Conservation (phyloP, 1,140 invertebrate genomes). For the Geopemphigus sp. region DNA sequence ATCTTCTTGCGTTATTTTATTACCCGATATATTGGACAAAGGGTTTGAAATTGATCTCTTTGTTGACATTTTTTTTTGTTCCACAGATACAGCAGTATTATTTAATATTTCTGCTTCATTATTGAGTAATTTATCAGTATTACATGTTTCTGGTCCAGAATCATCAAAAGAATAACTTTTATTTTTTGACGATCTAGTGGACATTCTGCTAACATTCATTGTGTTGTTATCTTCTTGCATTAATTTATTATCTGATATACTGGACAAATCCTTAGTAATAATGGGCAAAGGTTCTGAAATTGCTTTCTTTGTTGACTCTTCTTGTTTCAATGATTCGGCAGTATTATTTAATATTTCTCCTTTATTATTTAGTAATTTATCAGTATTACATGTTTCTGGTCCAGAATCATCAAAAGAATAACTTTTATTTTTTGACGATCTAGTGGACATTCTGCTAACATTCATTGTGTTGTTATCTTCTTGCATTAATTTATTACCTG, state of each 20-base stretch:
- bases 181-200: not conserved
- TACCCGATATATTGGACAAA: not conserved
- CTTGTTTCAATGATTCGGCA: too few relatives aligned
- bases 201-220: slow-evolving; percentile 9
- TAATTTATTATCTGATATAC: not conserved
- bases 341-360: too few relatives aligned
- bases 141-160: not conserved
- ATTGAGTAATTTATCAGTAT: not conserved
- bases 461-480: not conserved
- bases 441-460: slow-evolving; percentile 9
- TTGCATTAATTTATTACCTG: not conserved
- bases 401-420: not conserved
- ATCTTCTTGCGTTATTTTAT: not conserved
- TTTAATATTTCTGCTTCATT: not conserved
- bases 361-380: too few relatives aligned
- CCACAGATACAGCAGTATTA: not conserved
- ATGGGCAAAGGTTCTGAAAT: not conserved
- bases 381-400: not conserved
- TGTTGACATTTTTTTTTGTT: not conserved
- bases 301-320: not conserved
- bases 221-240: not conserved
- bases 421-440: not conserved
- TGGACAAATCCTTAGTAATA: not conserved
- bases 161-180: not conserved
- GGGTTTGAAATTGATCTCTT: not conserved